A percentile compares a stretch with the other conserved stretches of the same genome.
These are phyloP conservation scores for Drosophila carrolli DNA, from an alignment of 1,140 invertebrate genomes.

Conservation along the genomic window DNA sequence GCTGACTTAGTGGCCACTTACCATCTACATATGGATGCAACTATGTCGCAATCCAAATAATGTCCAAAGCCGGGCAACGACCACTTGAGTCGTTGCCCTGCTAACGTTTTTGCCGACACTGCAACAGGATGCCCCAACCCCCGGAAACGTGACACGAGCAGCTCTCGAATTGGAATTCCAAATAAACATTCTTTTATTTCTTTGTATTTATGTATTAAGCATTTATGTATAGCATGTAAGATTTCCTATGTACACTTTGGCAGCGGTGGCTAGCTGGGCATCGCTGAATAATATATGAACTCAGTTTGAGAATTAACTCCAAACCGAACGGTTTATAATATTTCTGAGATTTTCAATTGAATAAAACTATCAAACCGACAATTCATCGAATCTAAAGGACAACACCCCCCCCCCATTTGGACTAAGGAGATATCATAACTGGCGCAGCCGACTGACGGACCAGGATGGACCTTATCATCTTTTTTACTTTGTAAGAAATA, in stretches of 20 bases:
- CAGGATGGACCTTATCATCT: not conserved
- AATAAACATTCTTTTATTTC: not conserved
- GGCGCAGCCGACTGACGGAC: not conserved
- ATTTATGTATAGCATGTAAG: too few species aligned
- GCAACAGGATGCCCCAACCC: conserved; percentile 1
- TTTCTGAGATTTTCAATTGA: too few species aligned
- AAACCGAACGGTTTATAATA: not conserved
- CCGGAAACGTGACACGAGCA: not conserved
- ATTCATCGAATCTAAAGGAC: too few species aligned
- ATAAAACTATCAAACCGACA: too few species aligned
- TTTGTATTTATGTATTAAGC: too few species aligned
- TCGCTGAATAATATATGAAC: too few species aligned
- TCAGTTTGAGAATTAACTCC: too few species aligned
- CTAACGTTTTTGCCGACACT: not conserved
- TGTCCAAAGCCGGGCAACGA: not conserved
- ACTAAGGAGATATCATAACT: not conserved
- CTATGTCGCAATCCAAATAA: not conserved
- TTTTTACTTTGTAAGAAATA: not conserved
- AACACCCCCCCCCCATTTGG: too few species aligned
- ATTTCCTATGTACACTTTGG: too few species aligned
- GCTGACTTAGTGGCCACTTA: not conserved
- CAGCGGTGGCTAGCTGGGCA: too few species aligned
- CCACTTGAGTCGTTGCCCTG: not conserved
- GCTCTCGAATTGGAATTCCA: not conserved
- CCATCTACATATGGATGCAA: not conserved